Percentiles rank a stretch among this genome's conserved stretches.
These are phyloP conservation scores for Oreochromis aureus DNA, from an alignment of 2,113 vertebrate species.

Conservation along the genomic window DNA sequence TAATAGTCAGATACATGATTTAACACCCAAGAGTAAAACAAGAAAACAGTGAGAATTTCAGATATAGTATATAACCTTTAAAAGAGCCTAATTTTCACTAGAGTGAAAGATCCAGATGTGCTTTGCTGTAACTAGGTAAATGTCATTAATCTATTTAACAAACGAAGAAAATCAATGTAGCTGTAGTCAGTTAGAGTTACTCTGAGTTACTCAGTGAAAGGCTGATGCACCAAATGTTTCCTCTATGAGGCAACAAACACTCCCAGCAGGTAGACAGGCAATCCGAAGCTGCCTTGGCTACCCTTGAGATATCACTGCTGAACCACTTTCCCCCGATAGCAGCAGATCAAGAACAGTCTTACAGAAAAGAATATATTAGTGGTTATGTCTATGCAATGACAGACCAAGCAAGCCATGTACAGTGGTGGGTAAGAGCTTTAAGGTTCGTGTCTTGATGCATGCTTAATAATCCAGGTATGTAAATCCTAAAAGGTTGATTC, in stretches of 20 bases:
- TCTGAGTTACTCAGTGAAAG: background rate
- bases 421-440: background rate
- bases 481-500: background rate
- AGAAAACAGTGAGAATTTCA: background rate
- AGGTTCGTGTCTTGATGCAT: background rate
- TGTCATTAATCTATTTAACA: background rate
- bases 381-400: background rate
- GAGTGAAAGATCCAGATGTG: background rate
- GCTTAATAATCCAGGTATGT: background rate
- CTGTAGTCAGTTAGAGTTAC: background rate
- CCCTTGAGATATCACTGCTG: background rate
- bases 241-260: background rate
- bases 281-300: background rate
- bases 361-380: background rate
- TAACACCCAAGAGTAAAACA: background rate
- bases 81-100: background rate
- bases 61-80: background rate
- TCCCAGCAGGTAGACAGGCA: background rate
- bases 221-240: background rate
- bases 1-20: background rate
- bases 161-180: background rate
- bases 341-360: background rate
- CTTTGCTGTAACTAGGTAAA: background rate
- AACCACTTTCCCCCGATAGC: background rate
- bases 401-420: background rate